Evolutionary conservation across 2,113 vertebrate genomes (phyloP), one percentile per base, ranked within the genome.

Genomic region (Ascaphus truei): DNA sequence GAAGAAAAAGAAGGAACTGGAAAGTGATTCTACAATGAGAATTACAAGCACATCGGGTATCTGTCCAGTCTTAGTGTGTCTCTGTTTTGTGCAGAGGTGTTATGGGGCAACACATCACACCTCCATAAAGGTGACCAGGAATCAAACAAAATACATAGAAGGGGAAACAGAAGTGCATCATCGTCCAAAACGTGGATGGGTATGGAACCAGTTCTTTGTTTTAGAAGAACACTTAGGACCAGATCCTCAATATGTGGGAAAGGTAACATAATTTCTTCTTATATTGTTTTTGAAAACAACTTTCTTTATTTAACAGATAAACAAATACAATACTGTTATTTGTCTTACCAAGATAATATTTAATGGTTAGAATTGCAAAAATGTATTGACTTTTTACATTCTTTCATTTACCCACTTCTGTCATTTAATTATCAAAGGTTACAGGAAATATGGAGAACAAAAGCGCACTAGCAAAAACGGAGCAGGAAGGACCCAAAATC

Each of bases 161-260:
- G 92, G 91, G 0, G 93, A 98, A 87, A 96, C 92, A 10, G 96
- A 98, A 90, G 93, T 98, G 13, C 97, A 99, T 84, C 97, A 99
- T 84, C 90, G 96, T 69, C 97, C 96, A 15, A 99, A 99, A 78
- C 91, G 97, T 3, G 97, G 96, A 85, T 99, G 97, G 97, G 98
- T 99, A 74, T 99, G 97, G 97, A 99, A 99, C 85, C 97, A 99
- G 87, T 99, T 99, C 94, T 99, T 99, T 90, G 96, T 99, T 93
- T 95, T 99, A 95, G 97, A 99, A 94, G 97, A 99, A 86, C 96
- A 99, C 68, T 92, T 98, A 82, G 97, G 97, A 85, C 88, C 95
- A 59, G 95, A 99, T 43, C 91, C 93, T 59, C 97, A 99, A 66
- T 98, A 99, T 71, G 96, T 99, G 60, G 97, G 97, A 82, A 99